Percentiles rank a stretch among this genome's conserved stretches.
Conservation (phyloP, 2,797 vertebrate species). For the Phalanger gymnotis region DNA sequence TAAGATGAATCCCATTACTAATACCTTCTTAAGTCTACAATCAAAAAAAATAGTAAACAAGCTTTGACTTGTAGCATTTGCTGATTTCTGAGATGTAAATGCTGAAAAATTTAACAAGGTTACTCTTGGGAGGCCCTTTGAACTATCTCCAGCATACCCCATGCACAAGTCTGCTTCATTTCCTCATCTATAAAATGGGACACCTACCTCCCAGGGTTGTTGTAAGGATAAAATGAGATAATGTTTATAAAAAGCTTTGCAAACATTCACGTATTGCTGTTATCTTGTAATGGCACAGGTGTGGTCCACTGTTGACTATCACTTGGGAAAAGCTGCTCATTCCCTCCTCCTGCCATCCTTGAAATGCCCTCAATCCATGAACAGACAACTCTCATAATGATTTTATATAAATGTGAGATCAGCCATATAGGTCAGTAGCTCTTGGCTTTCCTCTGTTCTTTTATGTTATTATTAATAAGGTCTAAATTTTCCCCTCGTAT, state of each 20-base stretch:
- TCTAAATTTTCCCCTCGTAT: neutral
- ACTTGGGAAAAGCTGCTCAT: neutral
- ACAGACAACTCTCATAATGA: neutral
- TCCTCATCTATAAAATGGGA: neutral
- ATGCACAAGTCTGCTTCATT: neutral
- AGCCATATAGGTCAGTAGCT: neutral
- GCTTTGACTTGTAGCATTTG: neutral
- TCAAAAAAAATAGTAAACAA: neutral
- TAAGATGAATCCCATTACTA: neutral
- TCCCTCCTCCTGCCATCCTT: neutral
- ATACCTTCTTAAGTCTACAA: neutral
- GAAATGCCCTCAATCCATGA: neutral
- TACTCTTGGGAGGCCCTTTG: neutral
- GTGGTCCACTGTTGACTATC: neutral
- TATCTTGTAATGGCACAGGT: neutral
- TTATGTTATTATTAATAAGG: neutral
- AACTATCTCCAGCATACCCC: neutral
- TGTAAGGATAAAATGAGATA: neutral
- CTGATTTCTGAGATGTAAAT: neutral
- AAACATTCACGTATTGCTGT: neutral
- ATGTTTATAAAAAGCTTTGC: neutral
- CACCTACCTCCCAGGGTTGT: neutral
- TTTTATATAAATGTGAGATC: neutral
- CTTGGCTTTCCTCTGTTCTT: neutral
- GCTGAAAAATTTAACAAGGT: neutral